A percentile compares a stretch with the other conserved stretches of the same genome.
Conservation (phyloP, 1,140 invertebrate genomes). For the Drosophila nasuta region DNA sequence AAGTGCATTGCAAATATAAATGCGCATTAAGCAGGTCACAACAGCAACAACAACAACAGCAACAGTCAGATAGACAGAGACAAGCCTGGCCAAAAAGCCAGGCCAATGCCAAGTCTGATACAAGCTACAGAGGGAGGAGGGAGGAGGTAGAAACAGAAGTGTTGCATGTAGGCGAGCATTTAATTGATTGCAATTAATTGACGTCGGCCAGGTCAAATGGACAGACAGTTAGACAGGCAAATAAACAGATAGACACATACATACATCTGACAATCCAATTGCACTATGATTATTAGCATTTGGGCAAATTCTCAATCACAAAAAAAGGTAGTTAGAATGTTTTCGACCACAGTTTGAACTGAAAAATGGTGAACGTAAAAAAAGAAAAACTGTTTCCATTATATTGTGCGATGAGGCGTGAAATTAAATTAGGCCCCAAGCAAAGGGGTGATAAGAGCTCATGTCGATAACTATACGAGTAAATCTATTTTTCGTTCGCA, state of each 20-base stretch:
- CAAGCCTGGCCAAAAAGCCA: conserved; percentile 14
- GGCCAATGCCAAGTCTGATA: neutral
- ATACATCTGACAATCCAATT: neutral
- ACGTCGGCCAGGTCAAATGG: conserved; percentile 22
- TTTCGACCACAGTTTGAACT: no score
- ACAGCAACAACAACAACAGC: conserved; percentile 24
- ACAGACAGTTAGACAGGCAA: neutral
- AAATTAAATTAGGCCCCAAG: no score
- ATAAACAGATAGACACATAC: conserved; percentile 1
- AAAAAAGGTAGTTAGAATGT: no score
- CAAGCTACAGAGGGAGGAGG: neutral
- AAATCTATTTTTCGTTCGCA: conserved; percentile 9
- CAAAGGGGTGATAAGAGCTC: no score
- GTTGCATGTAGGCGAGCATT: conserved; percentile 18
- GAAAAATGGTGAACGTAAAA: no score
- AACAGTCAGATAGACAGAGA: neutral
- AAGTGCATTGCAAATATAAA: conserved; percentile 74
- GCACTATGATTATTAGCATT: conserved; percentile 1
- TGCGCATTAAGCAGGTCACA: conserved; percentile 49
- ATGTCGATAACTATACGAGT: no score
- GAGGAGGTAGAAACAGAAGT: neutral
- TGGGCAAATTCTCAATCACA: neutral
- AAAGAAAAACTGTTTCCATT: no score
- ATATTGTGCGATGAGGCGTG: no score
- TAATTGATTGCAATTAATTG: conserved; percentile 75